Base-by-base conservation (phyloP, 2,888 invertebrate species). In the Drosophila kambysellisi region DNA sequence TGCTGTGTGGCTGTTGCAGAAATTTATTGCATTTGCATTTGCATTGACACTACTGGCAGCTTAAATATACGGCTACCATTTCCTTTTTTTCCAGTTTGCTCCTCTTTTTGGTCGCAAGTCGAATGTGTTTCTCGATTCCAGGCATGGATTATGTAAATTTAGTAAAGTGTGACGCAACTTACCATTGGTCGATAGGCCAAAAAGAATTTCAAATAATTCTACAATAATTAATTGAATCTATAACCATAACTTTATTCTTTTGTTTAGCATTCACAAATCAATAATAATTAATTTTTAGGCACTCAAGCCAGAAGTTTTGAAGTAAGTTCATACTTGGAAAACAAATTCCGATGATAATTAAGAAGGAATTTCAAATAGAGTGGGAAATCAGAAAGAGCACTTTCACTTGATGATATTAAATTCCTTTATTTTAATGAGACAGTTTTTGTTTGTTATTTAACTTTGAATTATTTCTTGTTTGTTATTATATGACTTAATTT, bases 1-100 rank as follows among this genome's bases (percentile, higher is more conserved):
- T 69, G 50, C 63, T 66, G 78, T 61, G 68, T 53, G 54, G 54
- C 54, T 64, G 81, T 53, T 78, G 70, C 67, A 65, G 30, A 70
- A 84, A 86, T 88, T 88, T 88, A 88, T 90, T 80, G 85, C 85
- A 76, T 66, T 82, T 68, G 46, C 60, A 25, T 46, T 70, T 82
- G 78, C 82, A 90, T 84, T 84, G 90, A 80, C 84, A 81, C 67
- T 80, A 79, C 70, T 80, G 86, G 72, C 88, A 82, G 76, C 77
- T 75, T 66, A 73, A 62, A 89, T 83, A 75, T 80, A 87, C 89
- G 83, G 74, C 62, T 32, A 64, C 54, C 67, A 65, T 63, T 69
- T 64, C 50, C 58, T 35, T 63, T 58, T 58, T 62, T 59, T 48
- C 72, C 12, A 41, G n/a, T 29, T n/a, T 32, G 56, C 25, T 9